Evolutionary conservation across 2,888 invertebrate species (phyloP).

Genomic region (Bombylius discolor): DNA sequence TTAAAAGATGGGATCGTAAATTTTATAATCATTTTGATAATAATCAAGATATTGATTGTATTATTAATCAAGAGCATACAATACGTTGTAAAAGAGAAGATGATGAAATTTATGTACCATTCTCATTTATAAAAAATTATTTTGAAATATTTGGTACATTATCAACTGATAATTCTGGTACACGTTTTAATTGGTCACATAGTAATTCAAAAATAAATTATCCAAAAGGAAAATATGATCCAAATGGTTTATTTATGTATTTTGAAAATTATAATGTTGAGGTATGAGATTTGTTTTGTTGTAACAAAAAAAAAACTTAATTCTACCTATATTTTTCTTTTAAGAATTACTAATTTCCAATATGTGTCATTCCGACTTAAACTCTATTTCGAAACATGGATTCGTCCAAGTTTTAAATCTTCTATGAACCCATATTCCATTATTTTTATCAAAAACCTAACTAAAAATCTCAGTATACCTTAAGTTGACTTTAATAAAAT

Average conservation of each 20-base stretch:
- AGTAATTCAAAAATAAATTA: slow-evolving; percentile 84
- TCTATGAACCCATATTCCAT: no score
- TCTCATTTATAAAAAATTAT: slow-evolving; percentile 83
- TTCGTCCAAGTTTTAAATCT: no score
- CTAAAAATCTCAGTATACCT: not conserved
- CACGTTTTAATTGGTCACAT: slow-evolving; percentile 88
- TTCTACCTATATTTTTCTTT: no score
- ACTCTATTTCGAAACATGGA: no score
- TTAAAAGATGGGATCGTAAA: slow-evolving; percentile 24
- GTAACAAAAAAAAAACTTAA: no score
- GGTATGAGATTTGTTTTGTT: slow-evolving; percentile 27
- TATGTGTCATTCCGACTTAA: no score
- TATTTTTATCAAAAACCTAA: no score
- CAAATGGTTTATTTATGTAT: slow-evolving; percentile 84
- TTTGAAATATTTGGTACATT: slow-evolving; percentile 90
- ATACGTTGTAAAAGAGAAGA: slow-evolving; percentile 65
- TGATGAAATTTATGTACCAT: slow-evolving; percentile 84
- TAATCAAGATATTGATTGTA: slow-evolving; percentile 62
- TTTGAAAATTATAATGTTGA: slow-evolving; percentile 98
- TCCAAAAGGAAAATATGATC: slow-evolving; percentile 78
- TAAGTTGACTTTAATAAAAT: no score
- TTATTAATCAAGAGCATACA: slow-evolving; percentile 77
- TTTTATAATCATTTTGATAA: slow-evolving; percentile 3
- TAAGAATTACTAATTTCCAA: no score
- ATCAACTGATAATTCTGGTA: slow-evolving; percentile 50